Conservation (phyloP, 2,888 invertebrate species). For the Malthinus flaveolus region DNA sequence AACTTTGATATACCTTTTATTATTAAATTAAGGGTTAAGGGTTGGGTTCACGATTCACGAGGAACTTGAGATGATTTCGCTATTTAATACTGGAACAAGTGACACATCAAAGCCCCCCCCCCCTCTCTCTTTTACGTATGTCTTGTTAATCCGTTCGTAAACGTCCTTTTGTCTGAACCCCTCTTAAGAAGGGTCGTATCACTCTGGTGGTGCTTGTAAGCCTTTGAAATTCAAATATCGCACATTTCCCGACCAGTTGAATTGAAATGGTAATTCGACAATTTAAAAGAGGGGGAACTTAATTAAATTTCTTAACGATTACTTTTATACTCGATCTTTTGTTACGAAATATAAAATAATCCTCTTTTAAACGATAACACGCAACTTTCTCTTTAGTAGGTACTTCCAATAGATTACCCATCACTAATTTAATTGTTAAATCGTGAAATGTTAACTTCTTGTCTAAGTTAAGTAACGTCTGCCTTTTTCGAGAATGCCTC, state of each 20-base stretch:
- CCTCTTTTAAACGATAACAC: background rate
- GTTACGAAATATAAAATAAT: conserved; percentile 6
- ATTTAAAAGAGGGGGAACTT: conserved; percentile 13
- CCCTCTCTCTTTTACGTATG: conserved; percentile 18
- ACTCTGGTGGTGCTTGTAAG: conserved; percentile 7
- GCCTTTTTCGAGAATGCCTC: no score
- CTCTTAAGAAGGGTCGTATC: conserved; percentile 6
- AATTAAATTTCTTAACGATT: conserved; percentile 26
- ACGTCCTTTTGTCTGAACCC: conserved; percentile 18
- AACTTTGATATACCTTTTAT: background rate
- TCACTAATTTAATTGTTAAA: conserved; percentile 1
- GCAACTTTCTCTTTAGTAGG: conserved; percentile 3
- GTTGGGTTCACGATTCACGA: no score
- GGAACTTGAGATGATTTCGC: background rate
- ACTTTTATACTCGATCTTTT: conserved; percentile 4
- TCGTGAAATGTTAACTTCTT: conserved; percentile 8
- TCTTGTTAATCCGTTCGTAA: conserved; percentile 24
- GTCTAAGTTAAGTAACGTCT: no score
- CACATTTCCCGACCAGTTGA: conserved; percentile 11
- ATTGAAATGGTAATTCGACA: conserved; percentile 9
- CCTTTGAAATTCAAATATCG: conserved; percentile 30
- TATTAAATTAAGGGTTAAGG: background rate
- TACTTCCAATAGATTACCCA: background rate
- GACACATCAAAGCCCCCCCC: conserved; percentile 15
- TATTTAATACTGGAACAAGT: conserved; percentile 10